A percentile compares a stretch with the other conserved stretches of the same genome.
Evolutionary conservation across 2,888 invertebrate species (phyloP).

Genomic region (Drosophila rellima): DNA sequence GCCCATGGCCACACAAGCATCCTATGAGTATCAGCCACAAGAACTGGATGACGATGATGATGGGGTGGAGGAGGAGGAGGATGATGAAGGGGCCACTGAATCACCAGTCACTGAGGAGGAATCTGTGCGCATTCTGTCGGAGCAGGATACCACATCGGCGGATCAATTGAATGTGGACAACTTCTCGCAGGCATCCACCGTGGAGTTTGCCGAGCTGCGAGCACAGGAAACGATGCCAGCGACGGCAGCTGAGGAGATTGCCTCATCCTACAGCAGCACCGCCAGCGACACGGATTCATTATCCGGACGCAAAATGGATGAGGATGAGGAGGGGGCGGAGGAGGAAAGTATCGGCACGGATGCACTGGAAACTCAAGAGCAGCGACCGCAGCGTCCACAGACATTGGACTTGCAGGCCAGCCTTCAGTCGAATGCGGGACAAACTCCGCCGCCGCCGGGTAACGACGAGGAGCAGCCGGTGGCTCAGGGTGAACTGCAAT

Average conservation of each 20-base stretch:
- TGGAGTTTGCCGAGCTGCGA: conserved; percentile 84
- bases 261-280: conserved; percentile 76
- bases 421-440: conserved; percentile 75
- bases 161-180: conserved; percentile 84
- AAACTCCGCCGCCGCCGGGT: conserved; percentile 80
- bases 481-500: background rate
- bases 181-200: conserved; percentile 85
- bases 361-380: conserved; percentile 54
- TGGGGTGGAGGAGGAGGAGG: conserved; percentile 32
- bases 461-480: background rate
- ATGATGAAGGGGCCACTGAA: conserved; percentile 43
- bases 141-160: conserved; percentile 67
- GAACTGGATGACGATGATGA: conserved; percentile 6
- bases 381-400: conserved; percentile 83
- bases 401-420: conserved; percentile 81
- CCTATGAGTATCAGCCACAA: background rate
- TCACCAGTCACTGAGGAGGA: conserved; percentile 67
- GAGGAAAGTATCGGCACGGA: conserved; percentile 37
- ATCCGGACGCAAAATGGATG: conserved; percentile 67
- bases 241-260: conserved; percentile 40
- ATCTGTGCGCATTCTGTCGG: conserved; percentile 67
- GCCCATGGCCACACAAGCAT: background rate
- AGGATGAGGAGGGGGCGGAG: conserved; percentile 37
- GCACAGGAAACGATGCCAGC: conserved; percentile 46
- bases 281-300: conserved; percentile 79